Base-by-base conservation (phyloP, 1,140 invertebrate genomes). In the Sesamia nonagrioides region DNA sequence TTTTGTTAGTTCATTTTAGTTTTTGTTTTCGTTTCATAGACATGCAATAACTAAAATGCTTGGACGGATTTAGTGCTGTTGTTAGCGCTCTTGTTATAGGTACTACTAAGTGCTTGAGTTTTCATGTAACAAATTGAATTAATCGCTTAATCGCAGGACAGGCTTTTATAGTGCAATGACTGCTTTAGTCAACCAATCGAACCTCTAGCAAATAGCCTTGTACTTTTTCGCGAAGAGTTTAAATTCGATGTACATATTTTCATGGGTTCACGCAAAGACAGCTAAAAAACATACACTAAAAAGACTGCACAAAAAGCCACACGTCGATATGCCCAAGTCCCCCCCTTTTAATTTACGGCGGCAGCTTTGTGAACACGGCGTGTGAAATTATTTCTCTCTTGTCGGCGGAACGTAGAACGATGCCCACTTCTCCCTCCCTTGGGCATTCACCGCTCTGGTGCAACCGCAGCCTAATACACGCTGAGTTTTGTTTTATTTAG, bases 381-480 rank as follows among this genome's bases (percentile, higher is more conserved):
- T 63, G 60, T 63, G 60, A 63, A 63, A 63, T 63, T 63, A 63
- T 63, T 63, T 42, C 15, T n/a, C 60, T 40, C 35, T 63, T 18
- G 18, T 56, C 13, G 17, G 7, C 37, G 37, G 11, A 5, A 4
- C n/a, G 17, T 61, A 40, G 7, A 42, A 37, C 17, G 60, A 42
- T 42, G 60, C 37, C 37, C 37, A 35, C 21, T 37, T 9, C 18
- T 11, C 27, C 45, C 18, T 56, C 54, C 54, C 9, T 13, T 27
- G 11, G 27, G 54, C 21, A 11, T 56, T 56, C 54, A 27, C 18
- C 21, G n/a, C 17, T 1, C 2, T n/a, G 21, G 37, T 63, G 60
- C 35, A 63, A 42, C 35, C 37, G 37, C 37, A 40, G 56, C 56
- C 27, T 35, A 18, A 63, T 18, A 40, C 7, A 2, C 1, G 37